Percentiles rank a stretch among this genome's conserved stretches.
Conservation (phyloP, 2,888 invertebrate genomes). For the Patella depressa region DNA sequence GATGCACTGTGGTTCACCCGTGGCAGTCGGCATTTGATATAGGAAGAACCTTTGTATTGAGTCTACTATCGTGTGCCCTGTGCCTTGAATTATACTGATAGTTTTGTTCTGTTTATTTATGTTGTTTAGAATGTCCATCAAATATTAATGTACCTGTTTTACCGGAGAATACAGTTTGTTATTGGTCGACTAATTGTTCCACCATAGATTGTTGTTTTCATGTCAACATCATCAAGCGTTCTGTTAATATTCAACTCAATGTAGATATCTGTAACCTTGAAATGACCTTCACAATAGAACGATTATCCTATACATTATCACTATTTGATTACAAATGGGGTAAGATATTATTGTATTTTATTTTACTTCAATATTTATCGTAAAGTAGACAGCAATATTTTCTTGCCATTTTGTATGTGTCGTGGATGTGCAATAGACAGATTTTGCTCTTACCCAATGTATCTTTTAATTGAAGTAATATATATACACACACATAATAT, state of each 20-base stretch:
- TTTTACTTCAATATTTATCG: background rate
- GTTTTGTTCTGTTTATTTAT: conserved; percentile 5
- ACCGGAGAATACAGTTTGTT: conserved; percentile 32
- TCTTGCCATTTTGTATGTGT: background rate
- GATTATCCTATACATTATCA: conserved; percentile 31
- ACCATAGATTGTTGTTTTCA: conserved; percentile 41
- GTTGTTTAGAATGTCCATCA: conserved; percentile 30
- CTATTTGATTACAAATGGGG: conserved; percentile 38
- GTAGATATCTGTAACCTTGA: conserved; percentile 37
- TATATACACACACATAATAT: background rate
- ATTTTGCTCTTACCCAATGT: no score
- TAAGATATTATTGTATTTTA: conserved; percentile 13
- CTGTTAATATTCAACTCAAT: conserved; percentile 29
- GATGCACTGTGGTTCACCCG: no score
- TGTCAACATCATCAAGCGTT: conserved; percentile 27
- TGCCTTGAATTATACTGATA: no score
- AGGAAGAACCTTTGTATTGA: no score
- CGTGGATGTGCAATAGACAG: background rate
- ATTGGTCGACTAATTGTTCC: conserved; percentile 35
- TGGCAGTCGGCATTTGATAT: no score
- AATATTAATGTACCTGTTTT: conserved; percentile 18
- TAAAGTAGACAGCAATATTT: no score
- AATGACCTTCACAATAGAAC: conserved; percentile 37
- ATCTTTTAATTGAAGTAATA: background rate
- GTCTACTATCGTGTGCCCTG: no score